phyloP scores from a whole-genome alignment of 2,797 vertebrate species.

The Eleutherodactylus coqui region DNA sequence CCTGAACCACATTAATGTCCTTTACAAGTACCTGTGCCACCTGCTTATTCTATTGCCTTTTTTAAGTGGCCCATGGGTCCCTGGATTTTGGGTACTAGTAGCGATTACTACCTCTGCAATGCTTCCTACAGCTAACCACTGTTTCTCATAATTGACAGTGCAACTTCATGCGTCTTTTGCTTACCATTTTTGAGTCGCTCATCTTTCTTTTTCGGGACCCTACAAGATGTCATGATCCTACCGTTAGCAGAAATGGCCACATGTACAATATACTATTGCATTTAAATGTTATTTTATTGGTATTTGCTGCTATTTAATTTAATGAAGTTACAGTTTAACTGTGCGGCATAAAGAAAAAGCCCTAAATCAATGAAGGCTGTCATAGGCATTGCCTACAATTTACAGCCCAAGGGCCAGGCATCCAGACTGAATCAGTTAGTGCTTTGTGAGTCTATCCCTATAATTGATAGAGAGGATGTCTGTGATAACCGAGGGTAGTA shows the following conservation, averaged over 20 bases:
- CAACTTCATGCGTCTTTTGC: too few species aligned
- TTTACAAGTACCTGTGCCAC: too few species aligned
- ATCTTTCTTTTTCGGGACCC: neutral
- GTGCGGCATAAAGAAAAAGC: neutral
- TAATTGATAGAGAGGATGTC: constrained; percentile 1
- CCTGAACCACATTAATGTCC: too few species aligned
- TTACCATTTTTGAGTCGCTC: too few species aligned
- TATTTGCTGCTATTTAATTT: neutral
- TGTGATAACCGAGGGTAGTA: constrained; percentile 11
- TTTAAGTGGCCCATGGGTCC: too few species aligned
- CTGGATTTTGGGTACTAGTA: too few species aligned
- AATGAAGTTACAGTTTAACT: neutral
- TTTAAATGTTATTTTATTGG: neutral
- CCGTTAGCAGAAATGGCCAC: neutral
- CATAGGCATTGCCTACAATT: neutral
- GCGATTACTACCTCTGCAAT: too few species aligned
- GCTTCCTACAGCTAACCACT: too few species aligned
- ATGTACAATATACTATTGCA: neutral
- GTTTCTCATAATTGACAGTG: too few species aligned
- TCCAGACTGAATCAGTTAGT: neutral
- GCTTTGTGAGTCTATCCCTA: neutral
- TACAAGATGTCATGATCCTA: neutral
- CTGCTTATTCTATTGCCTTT: too few species aligned
- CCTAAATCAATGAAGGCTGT: neutral
- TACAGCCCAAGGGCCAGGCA: neutral